Percentiles rank a stretch among this genome's conserved stretches.
These are phyloP conservation scores for Epinotia nisella DNA, from an alignment of 2,888 invertebrate species.

Conservation along the genomic window DNA sequence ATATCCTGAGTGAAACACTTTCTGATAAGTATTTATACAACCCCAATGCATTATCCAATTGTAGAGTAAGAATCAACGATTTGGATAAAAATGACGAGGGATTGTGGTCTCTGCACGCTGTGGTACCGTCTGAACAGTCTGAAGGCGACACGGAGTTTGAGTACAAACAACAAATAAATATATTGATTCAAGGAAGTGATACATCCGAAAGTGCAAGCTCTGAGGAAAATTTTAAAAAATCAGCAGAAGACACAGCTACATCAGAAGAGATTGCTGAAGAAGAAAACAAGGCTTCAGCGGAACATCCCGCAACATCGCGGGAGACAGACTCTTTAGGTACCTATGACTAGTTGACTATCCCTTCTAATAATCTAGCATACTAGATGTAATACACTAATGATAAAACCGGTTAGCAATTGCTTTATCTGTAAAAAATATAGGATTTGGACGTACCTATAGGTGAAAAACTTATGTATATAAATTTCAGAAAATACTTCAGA, in stretches of 20 bases:
- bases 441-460: too few relatives aligned
- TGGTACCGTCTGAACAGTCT: not conserved
- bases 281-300: not conserved
- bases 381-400: not conserved
- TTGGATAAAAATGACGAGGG: slow-evolving; percentile 33
- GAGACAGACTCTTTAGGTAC: slow-evolving; percentile 23
- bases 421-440: too few relatives aligned
- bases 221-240: slow-evolving; percentile 1
- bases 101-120: slow-evolving; percentile 23
- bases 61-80: slow-evolving; percentile 31
- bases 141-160: not conserved
- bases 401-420: too few relatives aligned
- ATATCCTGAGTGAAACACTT: slow-evolving; percentile 8
- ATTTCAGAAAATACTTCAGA: slow-evolving; percentile 2
- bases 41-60: not conserved
- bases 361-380: too few relatives aligned
- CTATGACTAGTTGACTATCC: not conserved
- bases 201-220: not conserved
- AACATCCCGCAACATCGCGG: slow-evolving; percentile 5
- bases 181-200: slow-evolving; percentile 10
- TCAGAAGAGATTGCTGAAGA: slow-evolving; percentile 10
- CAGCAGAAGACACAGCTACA: not conserved
- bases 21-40: slow-evolving; percentile 12
- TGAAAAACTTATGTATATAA: too few relatives aligned
- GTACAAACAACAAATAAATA: not conserved